Evolutionary conservation across 1,140 invertebrate species (phyloP).

Genomic region (Microplitis mediator): DNA sequence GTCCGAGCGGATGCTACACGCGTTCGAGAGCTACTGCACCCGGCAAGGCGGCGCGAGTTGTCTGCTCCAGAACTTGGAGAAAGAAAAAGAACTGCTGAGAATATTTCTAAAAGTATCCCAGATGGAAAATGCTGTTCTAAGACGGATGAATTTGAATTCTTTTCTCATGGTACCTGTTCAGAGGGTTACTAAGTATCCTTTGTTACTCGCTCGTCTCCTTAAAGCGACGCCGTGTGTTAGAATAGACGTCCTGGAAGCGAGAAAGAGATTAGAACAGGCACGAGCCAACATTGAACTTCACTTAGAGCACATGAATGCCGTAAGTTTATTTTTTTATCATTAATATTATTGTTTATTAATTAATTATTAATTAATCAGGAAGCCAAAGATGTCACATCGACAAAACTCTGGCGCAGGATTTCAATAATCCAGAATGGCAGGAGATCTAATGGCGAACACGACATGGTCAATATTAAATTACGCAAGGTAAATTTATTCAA

Average conservation of each 20-base stretch:
- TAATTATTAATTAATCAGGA: constrained; percentile 58
- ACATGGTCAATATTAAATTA: constrained; percentile 85
- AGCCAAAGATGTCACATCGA: constrained; percentile 84
- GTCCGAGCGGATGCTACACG: constrained; percentile 89
- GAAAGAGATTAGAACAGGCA: constrained; percentile 79
- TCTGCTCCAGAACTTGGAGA: constrained; percentile 87
- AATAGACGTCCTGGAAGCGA: constrained; percentile 72
- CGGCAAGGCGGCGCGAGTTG: constrained; percentile 88
- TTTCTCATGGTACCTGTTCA: constrained; percentile 96
- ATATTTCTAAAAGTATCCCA: constrained; percentile 95
- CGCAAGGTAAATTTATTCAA: constrained; percentile 67
- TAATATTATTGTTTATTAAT: background rate
- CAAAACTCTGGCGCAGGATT: constrained; percentile 88
- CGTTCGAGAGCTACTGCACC: constrained; percentile 93
- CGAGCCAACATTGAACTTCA: constrained; percentile 92
- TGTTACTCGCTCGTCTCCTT: constrained; percentile 85
- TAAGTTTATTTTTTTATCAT: constrained; percentile 44
- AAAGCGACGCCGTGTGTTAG: constrained; percentile 81
- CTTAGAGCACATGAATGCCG: constrained; percentile 92
- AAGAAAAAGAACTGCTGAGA: constrained; percentile 91
- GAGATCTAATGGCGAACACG: constrained; percentile 75
- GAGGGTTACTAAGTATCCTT: constrained; percentile 90
- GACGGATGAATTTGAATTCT: constrained; percentile 95
- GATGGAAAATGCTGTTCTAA: constrained; percentile 91
- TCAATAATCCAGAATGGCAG: constrained; percentile 77